Conservation (phyloP, 2,113 vertebrate genomes). For the Microcebus griseorufus region DNA sequence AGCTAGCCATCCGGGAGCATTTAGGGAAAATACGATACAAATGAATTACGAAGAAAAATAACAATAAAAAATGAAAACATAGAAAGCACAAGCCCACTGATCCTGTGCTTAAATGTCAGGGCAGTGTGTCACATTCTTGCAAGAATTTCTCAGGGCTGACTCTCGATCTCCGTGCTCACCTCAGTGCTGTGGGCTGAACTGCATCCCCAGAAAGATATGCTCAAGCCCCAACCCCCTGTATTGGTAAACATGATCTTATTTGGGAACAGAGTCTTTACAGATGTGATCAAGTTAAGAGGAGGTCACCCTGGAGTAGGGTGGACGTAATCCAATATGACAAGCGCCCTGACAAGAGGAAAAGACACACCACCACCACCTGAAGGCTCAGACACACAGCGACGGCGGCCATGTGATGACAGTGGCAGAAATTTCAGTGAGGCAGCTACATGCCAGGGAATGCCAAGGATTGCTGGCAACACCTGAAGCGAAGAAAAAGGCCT, state of each 20-base stretch:
- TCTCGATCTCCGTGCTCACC: neutral
- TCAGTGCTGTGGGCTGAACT: neutral
- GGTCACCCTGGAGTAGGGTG: neutral
- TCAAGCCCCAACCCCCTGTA: neutral
- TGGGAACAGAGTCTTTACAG: neutral
- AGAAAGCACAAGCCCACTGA: neutral
- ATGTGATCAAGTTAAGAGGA: neutral
- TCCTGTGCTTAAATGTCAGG: accelerated
- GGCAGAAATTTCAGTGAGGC: accelerated
- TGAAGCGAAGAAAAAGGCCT: neutral
- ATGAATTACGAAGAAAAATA: neutral
- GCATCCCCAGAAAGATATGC: neutral
- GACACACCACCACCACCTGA: neutral
- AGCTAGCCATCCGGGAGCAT: neutral
- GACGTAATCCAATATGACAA: too few relatives aligned
- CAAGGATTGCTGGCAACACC: neutral
- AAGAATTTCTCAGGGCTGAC: neutral
- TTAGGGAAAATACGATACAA: neutral
- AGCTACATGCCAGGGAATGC: neutral
- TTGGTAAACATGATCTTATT: neutral
- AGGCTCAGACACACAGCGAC: neutral
- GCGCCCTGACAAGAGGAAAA: neutral
- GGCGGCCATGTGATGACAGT: accelerated
- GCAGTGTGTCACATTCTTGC: neutral
- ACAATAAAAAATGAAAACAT: neutral